Percentiles rank a stretch among this genome's conserved stretches.
Conservation (phyloP, 2,888 invertebrate genomes). For the Amblyteles armatorius region DNA sequence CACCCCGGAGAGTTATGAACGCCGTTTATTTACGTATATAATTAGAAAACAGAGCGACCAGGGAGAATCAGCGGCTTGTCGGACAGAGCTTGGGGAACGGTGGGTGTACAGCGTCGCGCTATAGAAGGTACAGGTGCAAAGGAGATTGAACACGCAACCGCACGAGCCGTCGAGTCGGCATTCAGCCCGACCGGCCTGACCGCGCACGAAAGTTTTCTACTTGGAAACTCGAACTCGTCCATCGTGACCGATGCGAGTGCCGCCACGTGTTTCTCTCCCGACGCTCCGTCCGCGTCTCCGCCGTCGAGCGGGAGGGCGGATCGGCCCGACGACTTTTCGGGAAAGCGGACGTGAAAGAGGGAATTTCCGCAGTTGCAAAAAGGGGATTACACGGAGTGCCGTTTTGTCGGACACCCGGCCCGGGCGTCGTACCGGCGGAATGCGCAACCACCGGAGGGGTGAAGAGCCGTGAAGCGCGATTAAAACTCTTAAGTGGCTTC, state of each 20-base stretch:
- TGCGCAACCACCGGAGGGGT: slow-evolving; percentile 65
- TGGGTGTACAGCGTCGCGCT: background rate
- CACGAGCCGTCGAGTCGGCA: background rate
- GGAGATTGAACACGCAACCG: slow-evolving; percentile 15
- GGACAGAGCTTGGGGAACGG: background rate
- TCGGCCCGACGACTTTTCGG: too few relatives aligned
- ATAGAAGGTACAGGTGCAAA: background rate
- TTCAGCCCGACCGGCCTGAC: background rate
- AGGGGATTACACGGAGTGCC: slow-evolving; percentile 1
- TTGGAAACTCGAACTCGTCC: background rate
- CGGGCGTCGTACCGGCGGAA: background rate
- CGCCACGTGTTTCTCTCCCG: background rate
- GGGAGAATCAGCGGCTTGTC: background rate
- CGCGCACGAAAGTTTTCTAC: background rate
- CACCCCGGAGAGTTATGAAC: slow-evolving; percentile 41
- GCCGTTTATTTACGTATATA: slow-evolving; percentile 40
- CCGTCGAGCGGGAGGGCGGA: background rate
- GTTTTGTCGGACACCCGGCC: background rate
- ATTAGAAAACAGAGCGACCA: slow-evolving; percentile 23
- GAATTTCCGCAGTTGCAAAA: background rate
- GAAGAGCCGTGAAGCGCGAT: slow-evolving; percentile 76
- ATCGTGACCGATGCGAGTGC: background rate
- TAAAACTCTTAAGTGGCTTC: slow-evolving; percentile 76
- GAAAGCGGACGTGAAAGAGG: background rate
- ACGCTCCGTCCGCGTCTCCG: background rate